These are phyloP conservation scores for Drosophila macrospina DNA, from an alignment of 2,888 invertebrate species.

Conservation along the genomic window DNA sequence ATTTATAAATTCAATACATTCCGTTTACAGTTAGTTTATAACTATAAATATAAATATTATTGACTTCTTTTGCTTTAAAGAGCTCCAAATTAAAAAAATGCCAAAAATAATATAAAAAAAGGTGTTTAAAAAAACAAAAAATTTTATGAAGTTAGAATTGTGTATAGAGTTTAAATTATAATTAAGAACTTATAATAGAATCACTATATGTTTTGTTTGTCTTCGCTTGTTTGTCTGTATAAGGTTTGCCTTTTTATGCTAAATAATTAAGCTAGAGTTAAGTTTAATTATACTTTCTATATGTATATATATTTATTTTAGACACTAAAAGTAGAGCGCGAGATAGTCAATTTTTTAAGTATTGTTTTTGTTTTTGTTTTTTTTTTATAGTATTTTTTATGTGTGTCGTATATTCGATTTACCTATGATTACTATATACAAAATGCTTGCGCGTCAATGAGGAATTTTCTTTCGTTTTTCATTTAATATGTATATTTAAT, in stretches of 20 bases:
- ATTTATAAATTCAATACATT: slow-evolving; percentile 82
- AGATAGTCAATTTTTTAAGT: slow-evolving; percentile 72
- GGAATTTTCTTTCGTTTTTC: slow-evolving; percentile 56
- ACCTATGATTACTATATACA: slow-evolving; percentile 72
- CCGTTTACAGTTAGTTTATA: slow-evolving; percentile 54
- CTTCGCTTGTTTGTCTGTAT: slow-evolving; percentile 71
- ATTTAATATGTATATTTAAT: slow-evolving; percentile 14
- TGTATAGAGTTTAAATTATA: slow-evolving; percentile 45
- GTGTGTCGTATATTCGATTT: slow-evolving; percentile 50
- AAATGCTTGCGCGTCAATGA: slow-evolving; percentile 72
- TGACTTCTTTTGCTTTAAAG: slow-evolving; percentile 56
- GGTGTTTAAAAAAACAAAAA: slow-evolving; percentile 47
- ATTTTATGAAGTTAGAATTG: slow-evolving; percentile 40
- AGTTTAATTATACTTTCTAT: slow-evolving; percentile 56
- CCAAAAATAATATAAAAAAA: slow-evolving; percentile 51
- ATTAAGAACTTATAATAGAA: slow-evolving; percentile 76
- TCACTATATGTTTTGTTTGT: slow-evolving; percentile 79
- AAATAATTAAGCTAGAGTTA: slow-evolving; percentile 72
- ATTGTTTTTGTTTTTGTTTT: slow-evolving; percentile 26
- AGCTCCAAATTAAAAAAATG: slow-evolving; percentile 64
- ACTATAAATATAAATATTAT: slow-evolving; percentile 65
- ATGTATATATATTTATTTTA: slow-evolving; percentile 49
- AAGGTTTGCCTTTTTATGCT: slow-evolving; percentile 43
- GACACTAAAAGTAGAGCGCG: slow-evolving; percentile 66
- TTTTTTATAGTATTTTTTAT: slow-evolving; percentile 23